Percentiles rank a stretch among this genome's conserved stretches.
phyloP scores from a whole-genome alignment of 2,797 vertebrate genomes.

The Tympanoctomys barrerae region DNA sequence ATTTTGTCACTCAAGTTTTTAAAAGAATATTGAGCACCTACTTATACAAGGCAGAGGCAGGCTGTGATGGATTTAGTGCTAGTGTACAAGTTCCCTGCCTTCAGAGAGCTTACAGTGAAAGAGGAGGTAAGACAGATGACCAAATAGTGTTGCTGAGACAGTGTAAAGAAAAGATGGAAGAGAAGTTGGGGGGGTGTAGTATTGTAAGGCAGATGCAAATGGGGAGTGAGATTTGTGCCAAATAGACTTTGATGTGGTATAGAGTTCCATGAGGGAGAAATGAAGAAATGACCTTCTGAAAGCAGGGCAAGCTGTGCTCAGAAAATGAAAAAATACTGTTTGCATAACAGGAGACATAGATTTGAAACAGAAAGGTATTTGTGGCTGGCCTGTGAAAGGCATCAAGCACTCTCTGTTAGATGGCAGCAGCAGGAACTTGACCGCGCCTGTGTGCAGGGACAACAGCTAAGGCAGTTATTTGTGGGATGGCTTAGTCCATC shows the following conservation, averaged over 20 bases:
- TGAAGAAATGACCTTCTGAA: constrained; percentile 31
- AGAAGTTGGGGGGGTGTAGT: neutral
- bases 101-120: constrained; percentile 11
- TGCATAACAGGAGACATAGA: neutral
- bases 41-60: constrained; percentile 35
- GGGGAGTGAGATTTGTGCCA: constrained; percentile 12
- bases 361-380: constrained; percentile 33
- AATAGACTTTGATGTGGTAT: neutral
- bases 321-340: constrained; percentile 32
- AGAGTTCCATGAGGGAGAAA: neutral
- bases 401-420: constrained; percentile 13
- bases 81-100: neutral
- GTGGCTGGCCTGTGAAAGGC: neutral
- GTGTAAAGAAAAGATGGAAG: constrained; percentile 39
- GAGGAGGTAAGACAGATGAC: neutral
- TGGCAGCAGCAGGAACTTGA: neutral
- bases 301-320: constrained; percentile 3
- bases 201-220: neutral
- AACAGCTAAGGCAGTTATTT: neutral
- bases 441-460: constrained; percentile 8
- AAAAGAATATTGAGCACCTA: neutral
- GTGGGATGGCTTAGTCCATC: neutral
- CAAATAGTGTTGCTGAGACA: neutral
- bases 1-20: constrained; percentile 17
- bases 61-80: neutral